These are phyloP conservation scores for Protonibea diacanthus DNA, from an alignment of 2,797 vertebrate species.

Conservation along the genomic window DNA sequence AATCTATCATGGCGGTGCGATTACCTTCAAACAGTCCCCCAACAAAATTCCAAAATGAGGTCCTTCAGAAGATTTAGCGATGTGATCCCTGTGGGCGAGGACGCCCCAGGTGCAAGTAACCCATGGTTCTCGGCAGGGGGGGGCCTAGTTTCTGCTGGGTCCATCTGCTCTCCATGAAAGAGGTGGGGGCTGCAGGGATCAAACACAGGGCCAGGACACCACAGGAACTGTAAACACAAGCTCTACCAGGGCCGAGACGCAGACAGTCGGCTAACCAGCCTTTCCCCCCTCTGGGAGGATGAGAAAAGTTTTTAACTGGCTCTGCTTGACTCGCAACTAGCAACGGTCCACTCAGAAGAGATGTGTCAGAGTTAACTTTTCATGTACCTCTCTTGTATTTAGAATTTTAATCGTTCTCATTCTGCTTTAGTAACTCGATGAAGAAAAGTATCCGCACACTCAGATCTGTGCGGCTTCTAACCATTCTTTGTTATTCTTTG, in stretches of 20 bases:
- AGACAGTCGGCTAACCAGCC: constrained; percentile 25
- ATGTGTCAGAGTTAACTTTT: neutral
- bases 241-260: constrained; percentile 28
- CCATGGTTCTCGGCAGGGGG: constrained; percentile 63
- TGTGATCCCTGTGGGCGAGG: constrained; percentile 16
- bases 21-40: neutral
- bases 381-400: neutral
- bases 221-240: constrained; percentile 63
- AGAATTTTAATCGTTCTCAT: neutral
- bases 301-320: neutral
- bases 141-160: constrained; percentile 67
- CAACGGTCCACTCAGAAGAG: neutral
- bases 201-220: constrained; percentile 55
- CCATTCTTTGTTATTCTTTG: too few species aligned
- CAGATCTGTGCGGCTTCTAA: too few species aligned
- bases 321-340: constrained; percentile 4
- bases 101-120: constrained; percentile 55
- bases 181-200: constrained; percentile 40
- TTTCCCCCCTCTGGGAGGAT: neutral
- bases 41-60: neutral
- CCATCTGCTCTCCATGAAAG: constrained; percentile 75
- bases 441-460: too few species aligned
- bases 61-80: constrained; percentile 10
- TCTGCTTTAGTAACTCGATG: neutral
- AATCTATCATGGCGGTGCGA: neutral